Evolutionary conservation across 2,797 vertebrate species (phyloP), one percentile per base, ranked within the genome.

Genomic region (Tenualosa thibaudeaui): DNA sequence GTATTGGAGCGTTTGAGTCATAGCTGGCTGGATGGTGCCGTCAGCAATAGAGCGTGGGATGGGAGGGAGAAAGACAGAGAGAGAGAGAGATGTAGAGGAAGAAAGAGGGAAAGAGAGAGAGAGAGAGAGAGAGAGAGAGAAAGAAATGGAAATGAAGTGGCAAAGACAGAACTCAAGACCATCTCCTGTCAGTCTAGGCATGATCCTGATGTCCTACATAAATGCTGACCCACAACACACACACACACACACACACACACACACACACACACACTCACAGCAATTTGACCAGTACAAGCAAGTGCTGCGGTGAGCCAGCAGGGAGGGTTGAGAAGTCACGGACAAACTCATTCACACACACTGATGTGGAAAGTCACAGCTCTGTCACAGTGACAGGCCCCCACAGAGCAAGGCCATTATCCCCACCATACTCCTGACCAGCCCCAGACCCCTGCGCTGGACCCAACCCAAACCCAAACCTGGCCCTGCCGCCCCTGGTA

Each of bases 341-440:
- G 37, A 75, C 68, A 75, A 75, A 75, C 31, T 37, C 31, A 65
- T 40, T 75, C 68, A 71, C 65, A 71, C 65, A 40, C 37, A 37
- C 68, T 75, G 37, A 75, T 40, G 68, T 40, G 24, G 31, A 75
- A 75, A 40, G 68, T 40, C 68, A 75, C 68, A 75, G 68, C 68
- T 75, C 68, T 40, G 37, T 75, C 68, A 43, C 31, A 26, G 10
- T 40, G 68, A 75, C 37, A 75, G 68, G 37, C 68, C 37, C 68
- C 37, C 68, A 75, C 68, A 75, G 68, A 75, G 68, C 68, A 75
- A 1, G n/a, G 81, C 49, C 24, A 26, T 24, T 24, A 31, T 46
- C 50, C 46, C 46, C 81, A 24, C n/a, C 81, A 53, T 13, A 40
- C 31, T 13, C 24, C 37, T 19, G 5, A 1, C 51, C 51, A 53